Base-by-base conservation (phyloP, 2,113 vertebrate genomes). In the Callipepla squamata region DNA sequence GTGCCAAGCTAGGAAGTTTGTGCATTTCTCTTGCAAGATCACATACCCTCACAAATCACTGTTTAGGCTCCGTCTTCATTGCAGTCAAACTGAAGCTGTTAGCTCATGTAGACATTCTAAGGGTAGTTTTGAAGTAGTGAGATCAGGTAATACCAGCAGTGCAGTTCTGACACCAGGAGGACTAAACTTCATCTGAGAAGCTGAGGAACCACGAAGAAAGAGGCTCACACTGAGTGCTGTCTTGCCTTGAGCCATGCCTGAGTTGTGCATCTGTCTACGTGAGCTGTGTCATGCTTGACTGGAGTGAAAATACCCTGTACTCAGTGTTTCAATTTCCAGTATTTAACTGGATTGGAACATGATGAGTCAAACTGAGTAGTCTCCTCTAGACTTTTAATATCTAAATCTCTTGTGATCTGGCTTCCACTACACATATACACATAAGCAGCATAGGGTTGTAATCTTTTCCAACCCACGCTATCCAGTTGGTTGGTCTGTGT, bases 301-400 rank as follows among this genome's bases (percentile, higher is more conserved):
- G 72, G 36, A n/a, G 45, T 3, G 2, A 45, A 77, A 81, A 70
- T 11, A 9, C 18, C 20, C 67, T 15, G 9, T 73, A 18, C 40
- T 62, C 47, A 21, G 4, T 30, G 48, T 51, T 85, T 89, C 2
- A 21, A 63, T 51, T 87, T 40, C 21, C 26, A 19, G 16, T 47
- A 0, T 45, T 47, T 40, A 0, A 21, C 28, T 44, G 40, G 62
- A 13, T 59, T 63, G 36, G 55, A 77, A 40, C 8, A 22, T 0
- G 0, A 32, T 38, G 10, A 19, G 25, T 70, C 47, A 59, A 91
- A 77, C 26, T 34, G 17, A 55, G 57, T 36, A 10, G 40, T 17
- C 32, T 16, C 5, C 62, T 44, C 36, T 17, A 42, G 22, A 6
- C 44, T 68, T 50, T 34, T 5, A 40, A 32, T 50, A 22, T 13